Evolutionary conservation across 2,797 vertebrate genomes (phyloP), one percentile per base, ranked within the genome.

Genomic region (Taeniopygia guttata): DNA sequence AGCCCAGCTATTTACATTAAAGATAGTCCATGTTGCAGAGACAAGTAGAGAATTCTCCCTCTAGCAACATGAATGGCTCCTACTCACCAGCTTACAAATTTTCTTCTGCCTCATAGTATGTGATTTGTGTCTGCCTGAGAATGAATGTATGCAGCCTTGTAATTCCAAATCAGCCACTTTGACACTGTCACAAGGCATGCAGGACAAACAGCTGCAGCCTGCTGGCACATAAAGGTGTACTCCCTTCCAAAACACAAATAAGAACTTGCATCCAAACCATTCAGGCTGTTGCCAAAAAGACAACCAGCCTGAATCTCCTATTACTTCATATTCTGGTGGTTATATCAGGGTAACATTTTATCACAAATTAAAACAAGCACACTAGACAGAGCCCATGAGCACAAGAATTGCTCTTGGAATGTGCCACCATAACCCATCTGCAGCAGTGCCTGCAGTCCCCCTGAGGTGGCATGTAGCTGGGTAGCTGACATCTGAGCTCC

Each of bases 201-300:
- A 69, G 79, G 58, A 88, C 29, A 12, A 70, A 84, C 63, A 89
- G 91, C 62, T 85, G 89, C 79, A 94, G 85, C n/a, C 76, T 80
- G 54, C 43, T 84, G 85, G 78, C 45, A 8, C 69, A 54, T 6
- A 54, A 86, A 66, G 23, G 13, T 55, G 26, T 13, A 45, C 3
- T 8, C 49, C 18, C 11, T 84, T 93, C 89, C 91, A 88, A 93
- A 90, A 80, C 11, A 30, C 5, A 1, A 79, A 45, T 16, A 60
- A 7, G 84, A 86, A 75, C 66, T 81, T 73, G 34, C 34, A 77
- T 60, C 63, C 67, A 79, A 90, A 82, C 32, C 1, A 1, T 60
- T 60, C 66, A 83, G 26, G 45, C 34, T 10, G 68, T 55, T 83
- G 68, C 56, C 83, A 85, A 48, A 48, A 84, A 75, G 49, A 60